Base-by-base conservation (phyloP, 2,797 vertebrate species). In the Siniperca obscura region DNA sequence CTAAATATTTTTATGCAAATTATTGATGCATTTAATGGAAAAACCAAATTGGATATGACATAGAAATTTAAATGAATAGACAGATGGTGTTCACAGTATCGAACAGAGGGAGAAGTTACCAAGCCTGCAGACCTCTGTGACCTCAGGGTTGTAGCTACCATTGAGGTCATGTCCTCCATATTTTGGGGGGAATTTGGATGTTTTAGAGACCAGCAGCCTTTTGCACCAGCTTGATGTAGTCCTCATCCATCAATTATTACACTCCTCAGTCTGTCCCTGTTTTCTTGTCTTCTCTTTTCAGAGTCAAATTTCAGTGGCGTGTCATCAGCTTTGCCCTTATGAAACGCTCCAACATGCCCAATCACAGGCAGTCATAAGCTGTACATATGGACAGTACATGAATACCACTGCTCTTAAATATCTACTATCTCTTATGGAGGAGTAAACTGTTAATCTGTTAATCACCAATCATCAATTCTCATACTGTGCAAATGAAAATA, bases 1-100 rank as follows among this genome's bases (percentile, higher is more conserved):
- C 19, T 61, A 69, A 70, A 76, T 68, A 60, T 68, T 52, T 70
- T 36, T 14, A 76, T 86, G 42, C 6, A 75, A 59, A 80, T 69
- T 16, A 69, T 13, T 67, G 19, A 66, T 74, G 44, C 27, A 40
- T 44, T 66, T 36, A 50, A 40, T 71, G 9, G 42, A 21, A 10
- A 65, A 13, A 65, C 10, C 34, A 74, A 46, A 79, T n/a, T 68
- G 56, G 9, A 66, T 38, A 25, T 21, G 11, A 7, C 3, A 38
- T 7, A 30, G 16, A n/a, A 50, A 56, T 1, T 22, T 11, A 30
- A 50, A 53, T 17, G 12, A 69, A 22, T 9, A 55, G 17, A 55
- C 61, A 62, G n/a, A 22, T 25, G 12, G 46, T 11, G 12, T 27
- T 42, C 22, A 46, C 22, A 59, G n/a, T 42, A 17, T 42, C 1